Evolutionary conservation across 2,113 vertebrate genomes (phyloP).

Genomic region (Mirounga angustirostris): DNA sequence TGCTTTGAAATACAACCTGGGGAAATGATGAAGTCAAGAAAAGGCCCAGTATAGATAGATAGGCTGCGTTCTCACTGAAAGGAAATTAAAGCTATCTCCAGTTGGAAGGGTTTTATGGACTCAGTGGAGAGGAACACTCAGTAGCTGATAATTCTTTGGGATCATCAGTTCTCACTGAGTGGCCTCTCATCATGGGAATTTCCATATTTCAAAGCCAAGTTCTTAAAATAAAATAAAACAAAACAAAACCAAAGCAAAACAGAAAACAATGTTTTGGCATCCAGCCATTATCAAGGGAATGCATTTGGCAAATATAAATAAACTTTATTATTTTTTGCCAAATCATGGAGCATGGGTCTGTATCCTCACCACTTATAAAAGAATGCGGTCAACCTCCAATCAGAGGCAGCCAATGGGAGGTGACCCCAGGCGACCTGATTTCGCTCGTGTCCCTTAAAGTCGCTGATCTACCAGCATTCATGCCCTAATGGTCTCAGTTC

Average conservation of each 20-base stretch:
- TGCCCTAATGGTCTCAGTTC: background rate
- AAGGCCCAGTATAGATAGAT: background rate
- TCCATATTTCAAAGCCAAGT: conserved; percentile 56
- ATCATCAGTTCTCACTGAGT: conserved; percentile 3
- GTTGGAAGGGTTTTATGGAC: background rate
- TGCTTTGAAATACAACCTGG: background rate
- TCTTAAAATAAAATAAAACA: background rate
- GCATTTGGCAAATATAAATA: conserved; percentile 36
- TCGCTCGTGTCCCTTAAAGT: background rate
- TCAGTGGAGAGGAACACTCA: background rate
- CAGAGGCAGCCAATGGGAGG: background rate
- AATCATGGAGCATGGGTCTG: background rate
- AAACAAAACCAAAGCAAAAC: background rate
- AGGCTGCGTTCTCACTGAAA: background rate
- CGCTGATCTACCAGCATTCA: background rate
- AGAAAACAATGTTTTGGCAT: conserved; percentile 37
- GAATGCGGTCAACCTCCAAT: background rate
- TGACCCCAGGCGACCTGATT: background rate
- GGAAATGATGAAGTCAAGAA: background rate
- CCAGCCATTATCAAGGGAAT: background rate
- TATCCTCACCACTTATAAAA: background rate
- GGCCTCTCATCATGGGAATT: conserved; percentile 18
- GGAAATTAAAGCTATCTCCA: background rate
- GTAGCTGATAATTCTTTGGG: background rate
- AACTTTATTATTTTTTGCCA: conserved; percentile 33